phyloP scores from a whole-genome alignment of 2,797 vertebrate genomes.

The Harpagifer antarcticus region DNA sequence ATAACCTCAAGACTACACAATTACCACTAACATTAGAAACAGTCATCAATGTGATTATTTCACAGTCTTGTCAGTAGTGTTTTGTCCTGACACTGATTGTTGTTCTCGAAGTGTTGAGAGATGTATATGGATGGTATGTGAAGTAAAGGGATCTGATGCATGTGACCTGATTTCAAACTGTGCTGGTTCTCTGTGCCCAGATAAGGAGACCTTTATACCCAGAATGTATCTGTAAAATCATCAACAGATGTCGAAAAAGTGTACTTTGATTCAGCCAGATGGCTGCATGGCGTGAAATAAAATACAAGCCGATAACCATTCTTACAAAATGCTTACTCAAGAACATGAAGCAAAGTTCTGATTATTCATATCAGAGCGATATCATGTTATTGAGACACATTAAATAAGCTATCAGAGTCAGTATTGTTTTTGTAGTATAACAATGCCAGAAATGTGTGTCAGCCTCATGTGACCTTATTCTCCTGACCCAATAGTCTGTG shows the following conservation, averaged over 20 bases:
- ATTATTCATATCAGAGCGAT: slow-evolving; percentile 36
- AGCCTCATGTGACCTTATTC: neutral
- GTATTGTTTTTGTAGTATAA: slow-evolving; percentile 16
- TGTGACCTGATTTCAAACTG: slow-evolving; percentile 27
- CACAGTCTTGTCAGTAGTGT: neutral
- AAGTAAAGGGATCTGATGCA: slow-evolving; percentile 31
- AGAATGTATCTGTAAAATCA: slow-evolving; percentile 21
- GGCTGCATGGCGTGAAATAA: neutral
- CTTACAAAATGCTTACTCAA: slow-evolving; percentile 53
- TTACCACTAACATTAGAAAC: slow-evolving; percentile 14
- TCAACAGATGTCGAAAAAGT: slow-evolving; percentile 5
- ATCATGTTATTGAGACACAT: slow-evolving; percentile 37
- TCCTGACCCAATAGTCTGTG: neutral
- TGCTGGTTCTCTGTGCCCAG: neutral
- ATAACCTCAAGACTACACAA: slow-evolving; percentile 14
- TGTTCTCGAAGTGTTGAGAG: neutral
- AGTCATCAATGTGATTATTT: neutral
- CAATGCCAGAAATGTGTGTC: neutral
- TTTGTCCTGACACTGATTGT: neutral
- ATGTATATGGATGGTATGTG: slow-evolving; percentile 4
- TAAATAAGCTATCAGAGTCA: slow-evolving; percentile 41
- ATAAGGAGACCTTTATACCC: slow-evolving; percentile 17
- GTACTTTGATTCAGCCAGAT: neutral
- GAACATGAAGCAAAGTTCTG: slow-evolving; percentile 58
- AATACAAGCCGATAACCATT: slow-evolving; percentile 46